A percentile compares a stretch with the other conserved stretches of the same genome.
phyloP scores from a whole-genome alignment of 2,888 invertebrate species.

The Yponomeuta sedellus region DNA sequence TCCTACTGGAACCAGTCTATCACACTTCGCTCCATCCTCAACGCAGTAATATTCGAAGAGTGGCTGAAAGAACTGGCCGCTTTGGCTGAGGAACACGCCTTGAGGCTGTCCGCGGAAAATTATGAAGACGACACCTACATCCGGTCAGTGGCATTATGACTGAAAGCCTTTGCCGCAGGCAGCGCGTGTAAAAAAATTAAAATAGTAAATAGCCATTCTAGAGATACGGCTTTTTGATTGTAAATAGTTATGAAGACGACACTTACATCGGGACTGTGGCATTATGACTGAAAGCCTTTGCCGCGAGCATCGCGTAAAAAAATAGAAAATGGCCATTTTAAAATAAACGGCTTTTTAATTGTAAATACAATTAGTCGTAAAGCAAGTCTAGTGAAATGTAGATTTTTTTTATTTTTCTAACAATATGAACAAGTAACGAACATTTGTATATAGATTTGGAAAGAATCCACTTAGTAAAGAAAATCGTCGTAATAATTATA shows the following conservation, averaged over 20 bases:
- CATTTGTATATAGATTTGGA: background rate
- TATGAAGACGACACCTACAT: conserved; percentile 58
- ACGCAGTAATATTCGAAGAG: conserved; percentile 93
- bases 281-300: conserved; percentile 62
- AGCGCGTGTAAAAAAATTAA: conserved; percentile 29
- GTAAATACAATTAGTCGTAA: background rate
- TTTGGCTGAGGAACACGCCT: conserved; percentile 94
- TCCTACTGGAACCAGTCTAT: conserved; percentile 67
- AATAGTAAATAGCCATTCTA: background rate
- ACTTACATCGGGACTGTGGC: conserved; percentile 52
- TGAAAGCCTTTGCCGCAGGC: conserved; percentile 43
- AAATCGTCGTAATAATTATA: background rate
- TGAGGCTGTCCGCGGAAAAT: conserved; percentile 55
- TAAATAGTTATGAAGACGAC: conserved; percentile 47
- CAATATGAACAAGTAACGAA: background rate
- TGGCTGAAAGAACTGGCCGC: conserved; percentile 97
- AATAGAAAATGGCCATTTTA: background rate
- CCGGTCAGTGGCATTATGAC: conserved; percentile 65
- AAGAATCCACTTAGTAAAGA: background rate
- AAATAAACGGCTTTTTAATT: background rate
- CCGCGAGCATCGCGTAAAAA: conserved; percentile 33
- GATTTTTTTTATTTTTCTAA: conserved; percentile 7
- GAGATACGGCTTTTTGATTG: background rate
- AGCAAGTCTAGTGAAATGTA: background rate
- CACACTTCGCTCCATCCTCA: conserved; percentile 57